A percentile compares a stretch with the other conserved stretches of the same genome.
These are phyloP conservation scores for Ursus arctos DNA, from an alignment of 2,113 vertebrate genomes.

Conservation along the genomic window DNA sequence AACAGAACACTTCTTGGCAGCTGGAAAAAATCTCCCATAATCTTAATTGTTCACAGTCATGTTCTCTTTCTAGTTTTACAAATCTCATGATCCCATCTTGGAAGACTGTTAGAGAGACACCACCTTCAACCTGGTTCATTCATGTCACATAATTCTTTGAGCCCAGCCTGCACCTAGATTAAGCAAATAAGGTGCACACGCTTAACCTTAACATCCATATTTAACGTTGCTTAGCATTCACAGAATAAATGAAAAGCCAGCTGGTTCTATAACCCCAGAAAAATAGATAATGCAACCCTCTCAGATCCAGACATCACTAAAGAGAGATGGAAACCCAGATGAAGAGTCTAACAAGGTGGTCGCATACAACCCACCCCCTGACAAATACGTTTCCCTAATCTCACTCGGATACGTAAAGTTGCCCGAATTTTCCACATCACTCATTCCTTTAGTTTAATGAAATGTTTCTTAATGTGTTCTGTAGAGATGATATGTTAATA, in stretches of 20 bases:
- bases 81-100: background rate
- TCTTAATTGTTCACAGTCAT: conserved; percentile 30
- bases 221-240: background rate
- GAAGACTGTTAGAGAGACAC: background rate
- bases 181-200: background rate
- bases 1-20: conserved; percentile 57
- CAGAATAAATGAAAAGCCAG: background rate
- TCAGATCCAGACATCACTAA: background rate
- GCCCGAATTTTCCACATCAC: background rate
- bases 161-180: background rate
- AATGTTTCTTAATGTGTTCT: background rate
- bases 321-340: background rate
- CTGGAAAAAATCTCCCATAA: background rate
- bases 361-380: background rate
- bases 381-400: background rate
- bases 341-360: background rate
- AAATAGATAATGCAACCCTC: background rate
- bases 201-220: background rate
- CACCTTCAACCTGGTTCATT: background rate
- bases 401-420: background rate
- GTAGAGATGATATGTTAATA: background rate
- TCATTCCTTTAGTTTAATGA: background rate
- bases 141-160: background rate
- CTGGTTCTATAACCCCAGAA: background rate
- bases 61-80: background rate